A percentile compares a stretch with the other conserved stretches of the same genome.
Conservation (phyloP, 2,888 invertebrate species). For the Alloscopus bannaensis region DNA sequence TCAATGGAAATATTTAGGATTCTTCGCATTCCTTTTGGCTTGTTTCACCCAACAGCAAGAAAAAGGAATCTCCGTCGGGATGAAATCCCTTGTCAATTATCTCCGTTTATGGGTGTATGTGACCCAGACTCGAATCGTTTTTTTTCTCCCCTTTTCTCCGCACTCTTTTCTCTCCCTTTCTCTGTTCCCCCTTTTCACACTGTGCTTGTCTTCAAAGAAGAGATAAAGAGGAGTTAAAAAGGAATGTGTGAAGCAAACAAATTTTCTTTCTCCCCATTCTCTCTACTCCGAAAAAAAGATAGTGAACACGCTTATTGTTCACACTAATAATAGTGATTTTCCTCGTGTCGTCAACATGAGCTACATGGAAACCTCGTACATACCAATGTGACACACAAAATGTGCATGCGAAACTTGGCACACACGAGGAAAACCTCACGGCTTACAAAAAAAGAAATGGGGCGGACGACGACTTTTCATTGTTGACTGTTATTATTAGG, state of each 20-base stretch:
- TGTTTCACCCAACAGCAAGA: conserved; percentile 34
- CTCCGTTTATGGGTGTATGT: conserved; percentile 65
- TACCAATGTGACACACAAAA: too few relatives aligned
- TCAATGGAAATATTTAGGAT: conserved; percentile 65
- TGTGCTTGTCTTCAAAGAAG: background rate
- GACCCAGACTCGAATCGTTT: conserved; percentile 56
- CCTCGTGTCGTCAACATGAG: too few relatives aligned
- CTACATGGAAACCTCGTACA: too few relatives aligned
- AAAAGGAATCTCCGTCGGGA: conserved; percentile 51
- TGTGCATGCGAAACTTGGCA: too few relatives aligned
- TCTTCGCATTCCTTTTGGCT: conserved; percentile 58
- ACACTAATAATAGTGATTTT: conserved; percentile 1
- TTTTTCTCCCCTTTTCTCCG: conserved; percentile 12
- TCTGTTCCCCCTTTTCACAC: conserved; percentile 8
- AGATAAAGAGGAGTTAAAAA: conserved; percentile 2
- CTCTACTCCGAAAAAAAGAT: background rate
- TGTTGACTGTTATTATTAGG: background rate
- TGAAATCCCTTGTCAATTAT: conserved; percentile 67
- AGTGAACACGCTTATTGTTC: background rate
- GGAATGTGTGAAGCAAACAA: conserved; percentile 18
- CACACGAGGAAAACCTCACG: too few relatives aligned
- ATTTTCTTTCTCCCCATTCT: background rate
- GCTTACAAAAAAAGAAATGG: too few relatives aligned
- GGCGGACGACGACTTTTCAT: too few relatives aligned
- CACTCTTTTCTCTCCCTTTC: background rate